Evolutionary conservation across 2,888 invertebrate species (phyloP), one percentile per base, ranked within the genome.

Genomic region (Pecten maximus): DNA sequence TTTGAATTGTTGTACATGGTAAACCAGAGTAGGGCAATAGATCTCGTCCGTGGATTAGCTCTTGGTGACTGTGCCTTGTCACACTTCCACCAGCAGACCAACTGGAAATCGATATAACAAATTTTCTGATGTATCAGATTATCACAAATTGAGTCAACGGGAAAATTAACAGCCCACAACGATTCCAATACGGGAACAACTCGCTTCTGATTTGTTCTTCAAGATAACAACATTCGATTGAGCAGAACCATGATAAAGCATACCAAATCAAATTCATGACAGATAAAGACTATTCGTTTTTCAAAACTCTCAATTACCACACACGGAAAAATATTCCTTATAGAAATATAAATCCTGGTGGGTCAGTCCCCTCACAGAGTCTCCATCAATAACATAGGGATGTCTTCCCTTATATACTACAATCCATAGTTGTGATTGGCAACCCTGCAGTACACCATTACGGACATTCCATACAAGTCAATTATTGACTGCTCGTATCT

Each of bases 121-220:
- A 54, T 54, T 54, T n/a, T 54, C 54, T 54, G 54, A 54, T 54
- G 54, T 54, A 54, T 54, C 54, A 54, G 54, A 54, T 54, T 54
- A 54, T 54, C 54, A 54, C 54, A 54, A 54, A 54, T 54, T 54
- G 54, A 54, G 54, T 54, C 54, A 54, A n/a, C 54, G n/a, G n/a
- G 54, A 54, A 54, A 23, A 54, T 54, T 23, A 54, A 54, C 74
- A 74, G 74, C 35, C 74, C 35, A 35, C 74, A 74, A 74, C 35
- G 74, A 35, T 35, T 74, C 74, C 74, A 74, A 28, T 74, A 74
- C 8, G 35, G 28, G 35, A 74, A 16, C 19, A 74, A 12, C 28
- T 35, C 74, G 35, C 74, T 35, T 74, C 74, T 35, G 35, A 74
- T 74, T 74, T 74, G n/a, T n/a, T 74, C 35, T 74, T 74, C 28